Base-by-base conservation (phyloP, 2,888 invertebrate species). In the Matsumyia berberina region DNA sequence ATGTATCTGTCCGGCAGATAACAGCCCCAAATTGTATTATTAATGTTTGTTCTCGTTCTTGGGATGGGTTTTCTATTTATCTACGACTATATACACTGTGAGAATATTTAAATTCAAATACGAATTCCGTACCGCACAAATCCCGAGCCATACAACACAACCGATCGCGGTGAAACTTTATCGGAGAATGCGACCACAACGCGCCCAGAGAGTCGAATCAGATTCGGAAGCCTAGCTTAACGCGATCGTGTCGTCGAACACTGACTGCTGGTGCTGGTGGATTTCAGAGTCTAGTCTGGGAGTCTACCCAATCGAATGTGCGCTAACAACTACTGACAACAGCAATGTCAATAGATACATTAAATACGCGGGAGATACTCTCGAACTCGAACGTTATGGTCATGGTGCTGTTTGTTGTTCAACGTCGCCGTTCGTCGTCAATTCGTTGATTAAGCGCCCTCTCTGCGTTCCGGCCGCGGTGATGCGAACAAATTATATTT, bases 361-460 rank as follows among this genome's bases (percentile, higher is more conserved):
- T 53, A 29, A 77, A 42, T 60, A 46, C 11, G 39, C 46, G 37
- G 44, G 60, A 51, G 53, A 51, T 53, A 60, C 44, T 67, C 33
- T 39, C 35, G 35, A 24, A 74, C 35, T 24, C 37, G 58, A 33
- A 19, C 35, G 44, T 42, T 29, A 53, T 35, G 7, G 39, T 57
- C 44, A 55, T 55, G 12, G 44, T 5, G 44, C 69, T 58, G 55
- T 51, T 42, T 64, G 37, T 57, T 51, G 58, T 58, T 74, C 60
- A 58, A 74, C 44, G 49, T 74, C 55, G 44, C 44, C 24, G 77
- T 70, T 55, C 24, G 77, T 70, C 51, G 37, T 76, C 49, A 55
- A 76, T 62, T 58, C 31, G 64, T 81, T 82, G 77, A 77, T 77
- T 82, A 82, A 81, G 77, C 70, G 70, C 70, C 77, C 80, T 80